Evolutionary conservation across 2,888 invertebrate genomes (phyloP).

Genomic region (Lepidonotus clava): DNA sequence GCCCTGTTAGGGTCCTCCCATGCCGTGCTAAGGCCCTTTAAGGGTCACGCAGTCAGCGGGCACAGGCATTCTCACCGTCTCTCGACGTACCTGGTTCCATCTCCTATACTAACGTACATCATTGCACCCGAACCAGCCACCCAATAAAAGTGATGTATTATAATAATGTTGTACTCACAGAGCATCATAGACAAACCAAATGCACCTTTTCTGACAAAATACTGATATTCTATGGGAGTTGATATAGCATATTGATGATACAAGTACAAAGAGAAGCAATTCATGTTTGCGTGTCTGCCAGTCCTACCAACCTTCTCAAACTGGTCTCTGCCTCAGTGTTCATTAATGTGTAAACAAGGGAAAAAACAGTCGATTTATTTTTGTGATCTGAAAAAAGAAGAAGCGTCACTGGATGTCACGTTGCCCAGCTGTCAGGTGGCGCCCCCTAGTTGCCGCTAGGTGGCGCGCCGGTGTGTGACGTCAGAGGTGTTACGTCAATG

Average conservation of each 20-base stretch:
- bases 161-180: neutral
- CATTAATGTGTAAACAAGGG: slow-evolving; percentile 45
- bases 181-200: neutral
- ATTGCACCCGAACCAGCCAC: neutral
- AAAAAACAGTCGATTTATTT: slow-evolving; percentile 51
- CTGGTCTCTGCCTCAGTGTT: slow-evolving; percentile 19
- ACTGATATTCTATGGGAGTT: neutral
- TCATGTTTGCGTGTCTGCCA: slow-evolving; percentile 36
- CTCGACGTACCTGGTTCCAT: neutral
- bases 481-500: neutral
- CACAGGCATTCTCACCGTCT: neutral
- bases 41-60: too few species aligned
- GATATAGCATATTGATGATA: neutral
- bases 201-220: too few species aligned
- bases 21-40: too few species aligned
- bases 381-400: slow-evolving; percentile 47
- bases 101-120: neutral
- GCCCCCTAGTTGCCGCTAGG: neutral
- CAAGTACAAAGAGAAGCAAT: neutral
- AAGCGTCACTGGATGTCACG: neutral
- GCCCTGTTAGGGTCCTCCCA: too few species aligned
- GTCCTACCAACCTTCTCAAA: slow-evolving; percentile 33
- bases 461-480: neutral
- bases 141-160: slow-evolving; percentile 6
- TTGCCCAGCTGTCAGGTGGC: neutral